These are phyloP conservation scores for Litoditis marina DNA, from an alignment of 2,888 invertebrate genomes.

Conservation along the genomic window DNA sequence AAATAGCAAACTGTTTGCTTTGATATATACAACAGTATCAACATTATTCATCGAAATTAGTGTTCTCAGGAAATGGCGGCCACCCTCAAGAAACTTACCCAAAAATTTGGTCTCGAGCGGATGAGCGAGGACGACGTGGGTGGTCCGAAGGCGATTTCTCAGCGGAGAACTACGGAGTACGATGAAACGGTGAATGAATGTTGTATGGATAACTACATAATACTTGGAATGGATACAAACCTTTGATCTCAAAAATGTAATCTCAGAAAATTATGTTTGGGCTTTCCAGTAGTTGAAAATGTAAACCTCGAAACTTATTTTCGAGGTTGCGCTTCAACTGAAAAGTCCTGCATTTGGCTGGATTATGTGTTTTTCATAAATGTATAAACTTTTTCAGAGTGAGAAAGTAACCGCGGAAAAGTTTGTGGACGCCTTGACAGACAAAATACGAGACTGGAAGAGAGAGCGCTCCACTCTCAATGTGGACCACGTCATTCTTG, in stretches of 20 bases:
- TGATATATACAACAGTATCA: too few relatives aligned
- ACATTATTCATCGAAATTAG: too few relatives aligned
- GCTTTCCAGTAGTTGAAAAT: too few relatives aligned
- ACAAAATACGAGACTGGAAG: conserved; percentile 26
- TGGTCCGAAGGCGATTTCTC: not conserved
- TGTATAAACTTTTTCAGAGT: conserved; percentile 40
- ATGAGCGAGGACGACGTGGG: not conserved
- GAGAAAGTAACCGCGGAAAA: conserved; percentile 39
- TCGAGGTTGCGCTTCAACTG: too few relatives aligned
- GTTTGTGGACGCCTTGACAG: conserved; percentile 29
- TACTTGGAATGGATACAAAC: too few relatives aligned
- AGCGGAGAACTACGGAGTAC: conserved; percentile 12
- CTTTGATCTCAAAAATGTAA: too few relatives aligned
- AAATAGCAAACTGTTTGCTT: too few relatives aligned
- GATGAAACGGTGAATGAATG: conserved; percentile 13
- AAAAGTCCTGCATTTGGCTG: too few relatives aligned
- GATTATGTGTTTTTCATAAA: too few relatives aligned
- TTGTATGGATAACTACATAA: too few relatives aligned
- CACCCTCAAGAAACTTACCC: conserved; percentile 27
- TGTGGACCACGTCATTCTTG: conserved; percentile 43
- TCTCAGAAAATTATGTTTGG: too few relatives aligned
- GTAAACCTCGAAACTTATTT: too few relatives aligned
- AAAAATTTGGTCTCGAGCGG: conserved; percentile 24
- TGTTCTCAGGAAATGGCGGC: conserved; percentile 28
- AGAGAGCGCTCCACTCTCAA: conserved; percentile 23